Evolutionary conservation across 2,888 invertebrate genomes (phyloP), one percentile per base, ranked within the genome.

Genomic region (Griposia aprilina): DNA sequence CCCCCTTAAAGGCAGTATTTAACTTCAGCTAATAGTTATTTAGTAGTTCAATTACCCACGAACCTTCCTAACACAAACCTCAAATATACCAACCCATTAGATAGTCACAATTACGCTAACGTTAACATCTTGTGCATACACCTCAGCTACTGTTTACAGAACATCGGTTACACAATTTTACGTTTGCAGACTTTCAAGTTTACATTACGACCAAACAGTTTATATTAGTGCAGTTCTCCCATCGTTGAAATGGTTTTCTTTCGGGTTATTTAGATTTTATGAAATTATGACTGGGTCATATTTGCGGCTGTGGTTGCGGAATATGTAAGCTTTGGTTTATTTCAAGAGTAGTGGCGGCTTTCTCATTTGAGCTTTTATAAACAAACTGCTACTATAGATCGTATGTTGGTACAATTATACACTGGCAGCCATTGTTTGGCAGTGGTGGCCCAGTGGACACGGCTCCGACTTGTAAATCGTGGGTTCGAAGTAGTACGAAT

Each of bases 101-200:
- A 82, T 52, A 76, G 63, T 66, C 26, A 83, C 79, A 87, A 81
- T 79, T 81, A 83, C 87, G 71, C 70, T 81, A 68, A 52, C 73
- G 80, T 73, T 86, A 76, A 84, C 78, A 67, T 67, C 71, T 81
- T 81, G 71, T 59, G 71, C 76, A 88, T 30, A 76, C 84, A 76
- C 45, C 67, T 59, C 69, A 62, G 63, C 60, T 55, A 73, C 68
- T 87, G 78, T 88, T 88, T 84, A 84, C 82, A 70, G 30, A 80
- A 72, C 69, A 69, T 68, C 69, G 55, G 88, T 87, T 88, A 88
- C 89, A 76, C 78, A 87, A 88, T 85, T 83, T 83, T 66, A 76
- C 70, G 63, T 75, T 69, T 71, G 62, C 72, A 48, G 85, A 76
- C 82, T 87, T 69, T 50, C 73, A 74, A 79, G 87, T 88, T 88